A percentile compares a stretch with the other conserved stretches of the same genome.
Conservation (phyloP, 1,140 invertebrate genomes). For the Danaus melanippus region DNA sequence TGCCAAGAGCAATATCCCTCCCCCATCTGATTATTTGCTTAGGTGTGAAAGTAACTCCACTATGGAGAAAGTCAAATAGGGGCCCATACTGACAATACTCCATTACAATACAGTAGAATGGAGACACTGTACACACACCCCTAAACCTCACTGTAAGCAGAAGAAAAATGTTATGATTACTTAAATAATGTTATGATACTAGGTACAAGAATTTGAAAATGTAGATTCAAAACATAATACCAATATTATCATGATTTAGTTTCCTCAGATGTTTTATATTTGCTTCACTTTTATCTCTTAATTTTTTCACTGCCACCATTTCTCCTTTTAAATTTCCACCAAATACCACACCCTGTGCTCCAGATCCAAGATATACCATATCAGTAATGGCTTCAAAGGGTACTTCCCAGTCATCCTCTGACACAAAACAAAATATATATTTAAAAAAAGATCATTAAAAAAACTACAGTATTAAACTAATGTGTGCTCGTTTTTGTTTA, state of each 20-base stretch:
- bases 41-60: slow-evolving; percentile 85
- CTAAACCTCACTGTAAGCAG: slow-evolving; percentile 85
- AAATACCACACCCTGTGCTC: slow-evolving; percentile 97
- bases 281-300: slow-evolving; percentile 93
- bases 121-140: slow-evolving; percentile 95
- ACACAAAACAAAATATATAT: slow-evolving; percentile 64
- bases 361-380: slow-evolving; percentile 93
- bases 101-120: slow-evolving; percentile 97
- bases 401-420: slow-evolving; percentile 95
- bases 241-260: slow-evolving; percentile 96
- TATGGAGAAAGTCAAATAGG: slow-evolving; percentile 90
- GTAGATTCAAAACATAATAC: slow-evolving; percentile 14
- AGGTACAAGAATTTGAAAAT: no score
- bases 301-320: slow-evolving; percentile 97
- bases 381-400: slow-evolving; percentile 94
- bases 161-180: not conserved
- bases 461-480: no score
- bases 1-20: slow-evolving; percentile 95
- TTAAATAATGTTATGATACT: no score
- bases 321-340: slow-evolving; percentile 87
- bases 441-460: not conserved
- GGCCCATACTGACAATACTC: slow-evolving; percentile 97
- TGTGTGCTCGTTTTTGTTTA: no score
- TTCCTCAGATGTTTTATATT: slow-evolving; percentile 95
- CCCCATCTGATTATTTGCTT: slow-evolving; percentile 91